Conservation (phyloP, 2,888 invertebrate genomes). For the Leuctra nigra region DNA sequence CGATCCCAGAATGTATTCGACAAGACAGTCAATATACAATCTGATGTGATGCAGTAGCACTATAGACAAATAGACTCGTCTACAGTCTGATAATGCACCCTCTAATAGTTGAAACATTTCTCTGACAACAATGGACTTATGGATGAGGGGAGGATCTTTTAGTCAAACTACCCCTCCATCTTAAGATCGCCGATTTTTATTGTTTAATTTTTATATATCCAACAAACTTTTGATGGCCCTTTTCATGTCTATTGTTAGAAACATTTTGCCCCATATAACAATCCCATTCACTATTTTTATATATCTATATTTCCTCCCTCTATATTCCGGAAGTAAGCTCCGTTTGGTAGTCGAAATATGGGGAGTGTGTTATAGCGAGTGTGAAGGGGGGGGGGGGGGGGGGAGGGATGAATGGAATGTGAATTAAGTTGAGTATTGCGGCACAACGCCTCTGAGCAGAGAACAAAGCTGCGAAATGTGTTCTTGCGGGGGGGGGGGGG, state of each 20-base stretch:
- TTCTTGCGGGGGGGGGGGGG: background rate
- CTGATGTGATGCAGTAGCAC: no score
- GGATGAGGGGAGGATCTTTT: no score
- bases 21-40: no score
- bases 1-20: no score
- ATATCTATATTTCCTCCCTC: background rate
- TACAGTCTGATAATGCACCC: no score
- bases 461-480: slow-evolving; percentile 5
- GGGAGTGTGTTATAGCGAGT: background rate
- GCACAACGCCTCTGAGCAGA: slow-evolving; percentile 15
- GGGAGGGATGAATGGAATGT: slow-evolving; percentile 25
- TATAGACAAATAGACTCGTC: no score
- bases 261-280: slow-evolving; percentile 20
- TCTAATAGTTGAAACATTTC: no score
- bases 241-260: slow-evolving; percentile 14
- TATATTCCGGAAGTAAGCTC: slow-evolving; percentile 23
- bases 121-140: no score
- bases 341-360: slow-evolving; percentile 21
- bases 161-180: no score
- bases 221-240: slow-evolving; percentile 15
- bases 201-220: slow-evolving; percentile 4
- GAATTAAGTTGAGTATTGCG: slow-evolving; percentile 26
- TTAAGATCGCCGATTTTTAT: no score
- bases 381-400: background rate
- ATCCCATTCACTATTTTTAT: slow-evolving; percentile 17